Evolutionary conservation across 2,797 vertebrate species (phyloP), one percentile per base, ranked within the genome.

Genomic region (Sylvia borin): DNA sequence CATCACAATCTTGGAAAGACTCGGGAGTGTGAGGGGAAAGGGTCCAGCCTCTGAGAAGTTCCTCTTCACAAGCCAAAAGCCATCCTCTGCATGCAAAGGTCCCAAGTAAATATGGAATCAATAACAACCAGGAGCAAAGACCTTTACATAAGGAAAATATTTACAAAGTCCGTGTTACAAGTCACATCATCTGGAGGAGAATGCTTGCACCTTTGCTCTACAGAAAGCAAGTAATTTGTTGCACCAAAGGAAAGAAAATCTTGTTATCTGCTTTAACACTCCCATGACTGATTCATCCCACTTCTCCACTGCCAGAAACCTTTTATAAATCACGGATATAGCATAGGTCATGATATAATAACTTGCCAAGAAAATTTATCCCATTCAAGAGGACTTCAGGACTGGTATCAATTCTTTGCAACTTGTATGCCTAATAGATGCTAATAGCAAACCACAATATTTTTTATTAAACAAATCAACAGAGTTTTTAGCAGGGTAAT

Each of bases 21-120:
- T 68, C 65, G 3, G 75, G 50, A 72, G 54, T 42, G 50, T 1
- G 3, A 90, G n/a, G 43, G 50, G 58, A 88, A 94, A 65, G 0
- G 0, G 58, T 77, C 94, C 81, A 80, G 72, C 47, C 50, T 87
- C 51, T 1, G 6, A 87, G 74, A 79, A 91, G 67, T 70, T 94
- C 78, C 65, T 79, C 72, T 64, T 70, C 53, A 5, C 27, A 40
- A 76, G 86, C 60, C 90, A 86, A 82, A 90, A 94, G 34, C 32
- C 42, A 58, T 83, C 68, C 38, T 71, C 91, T 79, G 81, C 78
- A 70, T 89, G 71, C 8, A 1, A 82, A 87, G 74, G 79, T 82
- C 67, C 81, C 57, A 61, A 88, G 64, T 57, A 85, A 90, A 94
- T 62, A 81, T 83, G 93, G 88, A 93, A 91, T 48, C 50, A 95